Evolutionary conservation across 2,113 vertebrate genomes (phyloP), one percentile per base, ranked within the genome.

Genomic region (Gila orcuttii): DNA sequence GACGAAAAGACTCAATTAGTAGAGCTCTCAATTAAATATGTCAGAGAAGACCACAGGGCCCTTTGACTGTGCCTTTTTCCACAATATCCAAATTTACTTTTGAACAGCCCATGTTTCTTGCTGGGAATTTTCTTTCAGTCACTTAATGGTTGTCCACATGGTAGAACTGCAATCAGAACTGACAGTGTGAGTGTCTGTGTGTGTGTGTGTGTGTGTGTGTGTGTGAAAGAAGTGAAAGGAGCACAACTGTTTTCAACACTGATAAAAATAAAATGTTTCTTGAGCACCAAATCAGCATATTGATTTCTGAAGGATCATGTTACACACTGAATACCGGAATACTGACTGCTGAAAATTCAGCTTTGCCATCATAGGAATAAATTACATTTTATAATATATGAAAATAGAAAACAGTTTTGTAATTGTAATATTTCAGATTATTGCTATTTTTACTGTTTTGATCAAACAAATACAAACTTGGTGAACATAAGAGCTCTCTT

Each of bases 131-230:
- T 80, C n/a, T 64, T 75, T 28, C 36, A 68, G 33, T 85, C 76
- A 80, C 25, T 33, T 75, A 73, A 90, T 78, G 83, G 76, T 69
- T 74, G 62, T 74, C 62, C 69, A 84, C 57, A 87, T 62, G 79
- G 74, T 59, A 83, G 69, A 84, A 86, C 55, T 28, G 47, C 86
- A 89, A 91, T 90, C 86, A 83, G 57, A 86, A 79, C 11, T 76
- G 86, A 89, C 90, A 90, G 88, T 74, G 84, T 7, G 55, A 23
- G 55, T 21, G 17, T 55, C 39, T 80, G 11, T 68, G 28, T 33
- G 33, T 42, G 73, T 86, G 73, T 74, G 84, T 7, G 55, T 8
- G 55, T 21, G 17, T 55, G 33, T 80, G 11, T 68, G 28, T 33
- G 33, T 42, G 73, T 86, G 73, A 87, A 81, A 78, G 85, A 69